Evolutionary conservation across 1,140 invertebrate genomes (phyloP).

Genomic region (Eulimnadia texana): DNA sequence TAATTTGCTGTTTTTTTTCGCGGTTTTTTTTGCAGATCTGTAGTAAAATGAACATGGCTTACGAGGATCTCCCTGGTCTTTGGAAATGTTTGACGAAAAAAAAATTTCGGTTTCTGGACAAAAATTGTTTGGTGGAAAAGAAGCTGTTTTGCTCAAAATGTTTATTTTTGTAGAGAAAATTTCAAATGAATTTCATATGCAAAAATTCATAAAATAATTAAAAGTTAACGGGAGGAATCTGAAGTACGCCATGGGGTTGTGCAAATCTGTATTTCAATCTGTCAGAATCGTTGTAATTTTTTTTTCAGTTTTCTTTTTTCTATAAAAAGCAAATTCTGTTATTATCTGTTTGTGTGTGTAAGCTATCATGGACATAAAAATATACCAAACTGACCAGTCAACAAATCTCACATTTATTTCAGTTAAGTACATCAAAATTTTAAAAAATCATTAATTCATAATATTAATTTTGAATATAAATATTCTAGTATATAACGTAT

Average conservation of each 20-base stretch:
- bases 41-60: not conserved
- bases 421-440: not conserved
- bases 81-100: not conserved
- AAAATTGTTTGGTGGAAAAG: too few species aligned
- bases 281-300: not conserved
- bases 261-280: not conserved
- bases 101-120: not conserved
- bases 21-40: not conserved
- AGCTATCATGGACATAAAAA: not conserved
- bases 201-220: too few species aligned
- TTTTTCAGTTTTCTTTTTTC: too few species aligned
- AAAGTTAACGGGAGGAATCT: not conserved
- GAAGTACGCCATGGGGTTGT: not conserved
- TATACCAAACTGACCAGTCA: not conserved
- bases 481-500: too few species aligned
- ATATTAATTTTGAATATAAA: too few species aligned
- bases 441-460: not conserved
- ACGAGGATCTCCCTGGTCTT: not conserved
- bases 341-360: not conserved
- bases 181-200: not conserved
- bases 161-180: not conserved
- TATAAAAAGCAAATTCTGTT: not conserved
- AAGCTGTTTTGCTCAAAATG: not conserved
- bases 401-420: not conserved
- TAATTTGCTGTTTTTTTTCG: too few species aligned